phyloP scores from a whole-genome alignment of 2,113 vertebrate species.

The Rallus limicola region DNA sequence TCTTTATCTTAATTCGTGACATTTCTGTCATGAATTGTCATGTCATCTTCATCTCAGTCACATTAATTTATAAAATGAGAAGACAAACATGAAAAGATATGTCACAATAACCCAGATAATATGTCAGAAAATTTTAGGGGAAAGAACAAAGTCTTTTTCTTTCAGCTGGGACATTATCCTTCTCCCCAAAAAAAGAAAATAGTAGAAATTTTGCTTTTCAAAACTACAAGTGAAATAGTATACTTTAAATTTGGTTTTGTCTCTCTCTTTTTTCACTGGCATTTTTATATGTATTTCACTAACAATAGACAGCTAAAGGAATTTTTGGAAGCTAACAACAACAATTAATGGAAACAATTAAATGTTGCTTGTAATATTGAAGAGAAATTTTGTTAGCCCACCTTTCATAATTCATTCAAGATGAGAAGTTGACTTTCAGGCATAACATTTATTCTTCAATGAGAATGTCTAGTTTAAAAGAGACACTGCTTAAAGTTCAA shows the following conservation, averaged over 20 bases:
- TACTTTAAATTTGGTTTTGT: not conserved
- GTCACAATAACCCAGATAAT: conserved; percentile 51
- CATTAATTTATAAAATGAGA: conserved; percentile 49
- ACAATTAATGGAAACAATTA: not conserved
- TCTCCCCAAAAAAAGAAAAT: not conserved
- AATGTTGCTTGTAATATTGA: not conserved
- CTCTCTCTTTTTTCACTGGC: not conserved
- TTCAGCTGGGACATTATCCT: not conserved
- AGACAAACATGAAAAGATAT: conserved; percentile 52
- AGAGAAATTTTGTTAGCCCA: not conserved
- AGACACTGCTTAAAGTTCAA: not conserved
- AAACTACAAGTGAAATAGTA: not conserved
- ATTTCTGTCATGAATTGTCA: conserved; percentile 71
- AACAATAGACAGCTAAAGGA: not conserved
- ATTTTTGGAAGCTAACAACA: not conserved
- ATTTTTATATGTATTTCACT: not conserved
- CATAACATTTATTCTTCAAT: not conserved
- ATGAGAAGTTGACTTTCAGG: not conserved
- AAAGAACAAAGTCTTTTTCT: not conserved
- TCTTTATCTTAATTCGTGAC: conserved; percentile 70
- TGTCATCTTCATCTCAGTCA: conserved; percentile 51
- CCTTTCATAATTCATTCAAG: not conserved
- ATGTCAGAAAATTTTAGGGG: not conserved
- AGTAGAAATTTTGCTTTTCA: not conserved
- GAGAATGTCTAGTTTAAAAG: not conserved